Base-by-base conservation (phyloP, 64 coral and sea anemone species). In the Montipora cactus region DNA sequence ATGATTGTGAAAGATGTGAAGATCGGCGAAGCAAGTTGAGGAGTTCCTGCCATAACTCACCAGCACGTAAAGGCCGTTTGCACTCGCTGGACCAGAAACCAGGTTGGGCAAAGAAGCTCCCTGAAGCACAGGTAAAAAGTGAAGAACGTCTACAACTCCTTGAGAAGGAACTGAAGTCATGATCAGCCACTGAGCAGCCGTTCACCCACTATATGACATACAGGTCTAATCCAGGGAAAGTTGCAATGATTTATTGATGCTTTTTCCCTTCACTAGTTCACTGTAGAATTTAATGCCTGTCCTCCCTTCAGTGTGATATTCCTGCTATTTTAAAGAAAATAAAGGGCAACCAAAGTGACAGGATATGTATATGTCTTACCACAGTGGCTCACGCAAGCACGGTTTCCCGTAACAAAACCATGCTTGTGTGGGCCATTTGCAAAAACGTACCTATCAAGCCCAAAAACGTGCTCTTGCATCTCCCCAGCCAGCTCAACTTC, bases 301-400 rank as follows among this genome's bases (percentile, higher is more conserved):
- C 83, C 83, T 21, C 64, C 83, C 5, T 87, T 87, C 16, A 87
- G 83, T 87, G 83, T 70, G 64, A 72, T 87, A 25, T 25, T 9
- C 15, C 61, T 4, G 55, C 83, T 12, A 6, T 69, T 12, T 59
- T 87, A 44, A 37, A 72, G 37, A 69, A 70, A 70, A 13, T 87
- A 7, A 19, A 11, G 37, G 19, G 47, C 44, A 66, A 87, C 37
- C 66, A n/a, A 67, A 47, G 83, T 66, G 64, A 16, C 83, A 10
- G 83, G 83, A 7, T 37, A 37, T 0, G 44, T 70, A 67, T 67
- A 8, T 10, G 52, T 70, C 7, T 61, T 67, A 18, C 62, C 62
- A 13, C 11, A 67, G 11, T 67, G 62, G 62, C 62, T 14, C 62
- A 67, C 8, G 62, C 62, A 67, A 67, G 68, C 68, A 71, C 49